Conservation (phyloP, 1,140 invertebrate species). For the Nautilus pompilius region DNA sequence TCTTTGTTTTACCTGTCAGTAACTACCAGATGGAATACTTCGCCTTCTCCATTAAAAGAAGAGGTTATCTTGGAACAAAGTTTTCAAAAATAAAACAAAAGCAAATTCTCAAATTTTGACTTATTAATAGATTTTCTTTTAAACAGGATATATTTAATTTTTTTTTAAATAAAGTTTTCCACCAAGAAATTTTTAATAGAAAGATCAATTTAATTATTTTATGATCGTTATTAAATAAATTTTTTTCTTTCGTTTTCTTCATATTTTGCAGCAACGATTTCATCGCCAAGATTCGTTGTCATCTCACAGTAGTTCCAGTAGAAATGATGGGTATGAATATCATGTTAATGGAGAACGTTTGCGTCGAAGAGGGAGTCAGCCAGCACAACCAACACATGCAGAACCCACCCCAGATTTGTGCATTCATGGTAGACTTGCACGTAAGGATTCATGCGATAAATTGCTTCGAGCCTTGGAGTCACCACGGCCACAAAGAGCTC, state of each 20-base stretch:
- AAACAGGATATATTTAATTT: no score
- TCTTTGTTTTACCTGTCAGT: no score
- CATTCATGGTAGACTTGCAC: slow-evolving; percentile 27
- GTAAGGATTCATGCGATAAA: slow-evolving; percentile 45
- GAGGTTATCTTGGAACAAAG: no score
- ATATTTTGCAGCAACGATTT: slow-evolving; percentile 34
- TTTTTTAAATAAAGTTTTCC: no score
- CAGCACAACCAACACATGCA: slow-evolving; percentile 34
- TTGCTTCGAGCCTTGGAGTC: slow-evolving; percentile 41
- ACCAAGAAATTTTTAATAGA: no score
- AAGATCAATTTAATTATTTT: no score
- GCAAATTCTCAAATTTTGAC: no score
- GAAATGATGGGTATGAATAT: slow-evolving; percentile 34
- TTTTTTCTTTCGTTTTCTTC: slow-evolving; percentile 5
- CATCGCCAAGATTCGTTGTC: slow-evolving; percentile 40
- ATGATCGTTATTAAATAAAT: neutral
- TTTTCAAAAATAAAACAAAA: no score
- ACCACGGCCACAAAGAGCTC: slow-evolving; percentile 32
- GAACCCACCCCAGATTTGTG: slow-evolving; percentile 31
- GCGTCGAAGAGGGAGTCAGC: slow-evolving; percentile 32
- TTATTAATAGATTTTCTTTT: no score
- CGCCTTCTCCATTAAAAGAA: no score
- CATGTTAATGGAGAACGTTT: slow-evolving; percentile 14
- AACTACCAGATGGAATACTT: no score
- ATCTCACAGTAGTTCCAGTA: slow-evolving; percentile 43